Evolutionary conservation across 2,113 vertebrate genomes (phyloP), one percentile per base, ranked within the genome.

Genomic region (Ammodytes marinus): DNA sequence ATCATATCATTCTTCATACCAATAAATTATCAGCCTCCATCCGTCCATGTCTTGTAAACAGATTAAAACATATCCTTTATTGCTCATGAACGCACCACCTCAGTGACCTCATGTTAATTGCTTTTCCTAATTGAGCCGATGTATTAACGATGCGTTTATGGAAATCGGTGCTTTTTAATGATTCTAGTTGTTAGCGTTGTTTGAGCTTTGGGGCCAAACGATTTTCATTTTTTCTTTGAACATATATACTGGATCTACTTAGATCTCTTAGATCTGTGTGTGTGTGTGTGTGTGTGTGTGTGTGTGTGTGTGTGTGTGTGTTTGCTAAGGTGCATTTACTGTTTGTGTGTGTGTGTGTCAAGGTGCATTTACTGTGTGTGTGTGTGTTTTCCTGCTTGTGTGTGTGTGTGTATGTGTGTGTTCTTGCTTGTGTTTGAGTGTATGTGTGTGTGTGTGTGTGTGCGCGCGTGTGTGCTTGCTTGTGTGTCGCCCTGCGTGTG

Each of bases 321-420:
- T 84, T 61, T 86, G 60, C 61, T 43, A 27, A 72, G 73, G 77
- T 81, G 64, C 76, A 80, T 46, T 60, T 55, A 73, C 72, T 57
- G 47, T 52, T 73, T 90, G 75, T 83, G 69, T 91, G 68, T 74
- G 54, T 80, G 77, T 66, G 67, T 82, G 86, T 2, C 2, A 27
- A 1, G 81, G 82, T 73, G 85, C 89, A 83, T 89, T 87, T 83
- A 72, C 84, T 90, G 92, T 87, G 79, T 85, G 83, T 91, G 86
- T 89, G 89, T 92, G 2, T 27, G 27, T 27, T n/a, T n/a, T n/a
- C n/a, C n/a, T n/a, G n/a, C n/a, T n/a, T n/a, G n/a, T n/a, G 2
- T 27, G 27, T 27, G 27, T 27, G 27, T 27, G 27, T 27, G 27
- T 27, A 27, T 1, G 27, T 27, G 27, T 27, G 27, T 27, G 27